These are phyloP conservation scores for Melitaea athalia DNA, from an alignment of 2,888 invertebrate genomes.

Conservation along the genomic window DNA sequence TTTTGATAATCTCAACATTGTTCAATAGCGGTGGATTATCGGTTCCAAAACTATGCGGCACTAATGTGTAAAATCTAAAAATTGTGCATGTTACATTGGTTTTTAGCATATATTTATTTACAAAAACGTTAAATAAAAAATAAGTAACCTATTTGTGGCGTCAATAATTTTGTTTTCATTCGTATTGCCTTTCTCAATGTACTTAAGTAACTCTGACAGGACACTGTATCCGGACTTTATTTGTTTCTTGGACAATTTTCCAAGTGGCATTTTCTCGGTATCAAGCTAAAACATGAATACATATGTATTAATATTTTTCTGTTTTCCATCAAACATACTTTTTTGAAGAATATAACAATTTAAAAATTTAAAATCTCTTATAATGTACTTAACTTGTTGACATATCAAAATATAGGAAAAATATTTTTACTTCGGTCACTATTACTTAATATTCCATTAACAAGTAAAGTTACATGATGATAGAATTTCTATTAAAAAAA, in stretches of 20 bases:
- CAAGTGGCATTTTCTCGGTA: conserved; percentile 98
- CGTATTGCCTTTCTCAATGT: conserved; percentile 76
- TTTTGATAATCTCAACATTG: conserved; percentile 86
- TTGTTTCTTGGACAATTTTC: conserved; percentile 95
- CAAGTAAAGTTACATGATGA: no score
- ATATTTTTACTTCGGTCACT: no score
- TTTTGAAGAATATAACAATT: no score
- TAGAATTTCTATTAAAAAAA: no score
- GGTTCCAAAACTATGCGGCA: conserved; percentile 97
- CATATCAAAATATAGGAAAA: no score
- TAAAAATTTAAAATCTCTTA: no score
- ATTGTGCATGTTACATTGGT: background rate
- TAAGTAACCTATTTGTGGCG: conserved; percentile 87
- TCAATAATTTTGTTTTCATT: conserved; percentile 86
- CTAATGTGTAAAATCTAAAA: conserved; percentile 92
- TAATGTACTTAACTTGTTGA: no score
- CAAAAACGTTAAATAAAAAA: conserved; percentile 15
- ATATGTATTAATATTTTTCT: background rate
- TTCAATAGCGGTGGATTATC: conserved; percentile 91
- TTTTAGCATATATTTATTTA: background rate
- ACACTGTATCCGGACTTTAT: conserved; percentile 93
- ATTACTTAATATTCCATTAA: no score
- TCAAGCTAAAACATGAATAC: conserved; percentile 84
- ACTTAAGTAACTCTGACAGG: conserved; percentile 85
- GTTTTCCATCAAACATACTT: no score